Conservation (phyloP, 23 tunicate species). For the Clavelina lepadiformis region DNA sequence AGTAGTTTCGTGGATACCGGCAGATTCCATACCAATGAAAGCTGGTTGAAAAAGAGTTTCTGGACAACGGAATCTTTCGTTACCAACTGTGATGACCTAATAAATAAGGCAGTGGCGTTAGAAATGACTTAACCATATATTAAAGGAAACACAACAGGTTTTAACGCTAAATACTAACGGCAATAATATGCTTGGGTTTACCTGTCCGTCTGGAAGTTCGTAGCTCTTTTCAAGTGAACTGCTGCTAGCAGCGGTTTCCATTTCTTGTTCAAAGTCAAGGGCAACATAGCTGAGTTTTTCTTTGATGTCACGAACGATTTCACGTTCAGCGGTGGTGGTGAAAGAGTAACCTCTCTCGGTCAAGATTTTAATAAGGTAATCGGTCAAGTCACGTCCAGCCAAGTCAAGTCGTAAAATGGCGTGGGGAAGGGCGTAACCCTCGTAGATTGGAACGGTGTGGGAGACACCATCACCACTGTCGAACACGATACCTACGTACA, state of each 20-base stretch:
- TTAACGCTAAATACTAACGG: too few relatives aligned
- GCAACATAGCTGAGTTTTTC: slow-evolving; percentile 1
- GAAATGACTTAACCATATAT: too few relatives aligned
- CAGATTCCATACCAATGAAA: slow-evolving; percentile 65
- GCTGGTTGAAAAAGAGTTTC: slow-evolving; percentile 79
- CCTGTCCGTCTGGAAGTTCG: slow-evolving; percentile 65
- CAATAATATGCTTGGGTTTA: too few relatives aligned
- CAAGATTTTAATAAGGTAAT: slow-evolving; percentile 34
- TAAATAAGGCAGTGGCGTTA: too few relatives aligned
- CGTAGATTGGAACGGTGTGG: slow-evolving; percentile 28
- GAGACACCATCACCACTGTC: slow-evolving; percentile 37
- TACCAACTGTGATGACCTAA: slow-evolving; percentile 71
- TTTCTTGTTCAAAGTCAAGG: background rate
- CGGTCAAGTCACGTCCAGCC: slow-evolving; percentile 45
- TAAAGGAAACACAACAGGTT: too few relatives aligned
- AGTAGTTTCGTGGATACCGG: slow-evolving; percentile 71
- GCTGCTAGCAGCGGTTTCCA: background rate
- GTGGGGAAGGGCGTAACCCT: slow-evolving; percentile 30
- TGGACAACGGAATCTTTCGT: slow-evolving; percentile 81
- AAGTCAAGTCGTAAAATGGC: slow-evolving; percentile 36
- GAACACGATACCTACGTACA: slow-evolving; percentile 52
- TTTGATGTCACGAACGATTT: background rate
- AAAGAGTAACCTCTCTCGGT: slow-evolving; percentile 11
- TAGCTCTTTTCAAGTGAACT: slow-evolving; percentile 25
- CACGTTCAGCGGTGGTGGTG: background rate